These are phyloP conservation scores for Scomber colias DNA, from an alignment of 2,113 vertebrate species.

Conservation along the genomic window DNA sequence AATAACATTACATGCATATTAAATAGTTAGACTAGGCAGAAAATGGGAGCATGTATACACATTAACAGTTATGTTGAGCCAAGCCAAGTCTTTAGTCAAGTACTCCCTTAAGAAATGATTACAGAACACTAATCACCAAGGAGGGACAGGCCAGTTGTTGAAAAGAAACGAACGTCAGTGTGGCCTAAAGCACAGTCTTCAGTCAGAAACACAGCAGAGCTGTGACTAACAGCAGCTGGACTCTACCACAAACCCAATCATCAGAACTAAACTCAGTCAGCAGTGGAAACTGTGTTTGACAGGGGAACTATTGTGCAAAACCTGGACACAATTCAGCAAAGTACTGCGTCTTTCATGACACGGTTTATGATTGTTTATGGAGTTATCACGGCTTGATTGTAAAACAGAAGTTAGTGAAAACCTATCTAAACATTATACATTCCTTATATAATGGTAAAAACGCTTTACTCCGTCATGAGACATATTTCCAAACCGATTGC, in stretches of 20 bases:
- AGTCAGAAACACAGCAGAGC: conserved; percentile 6
- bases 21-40: neutral
- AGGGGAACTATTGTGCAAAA: conserved; percentile 26
- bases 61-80: neutral
- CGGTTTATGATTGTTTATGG: conserved; percentile 1
- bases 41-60: neutral
- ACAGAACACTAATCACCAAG: neutral
- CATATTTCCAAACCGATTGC: neutral
- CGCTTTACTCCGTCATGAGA: neutral
- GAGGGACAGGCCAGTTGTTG: neutral
- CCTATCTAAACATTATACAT: conserved; percentile 7
- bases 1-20: neutral
- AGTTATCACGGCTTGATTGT: neutral
- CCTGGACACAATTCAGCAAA: neutral
- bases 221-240: conserved; percentile 21
- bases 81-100: conserved; percentile 3
- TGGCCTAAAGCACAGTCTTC: conserved; percentile 20
- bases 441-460: neutral
- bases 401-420: conserved; percentile 1
- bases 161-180: conserved; percentile 18
- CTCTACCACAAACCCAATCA: conserved; percentile 36
- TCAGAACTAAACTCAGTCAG: conserved; percentile 23
- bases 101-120: neutral
- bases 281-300: conserved; percentile 32
- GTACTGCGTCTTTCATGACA: neutral